Conservation (phyloP, 2,888 invertebrate species). For the Meandrusa payeni region DNA sequence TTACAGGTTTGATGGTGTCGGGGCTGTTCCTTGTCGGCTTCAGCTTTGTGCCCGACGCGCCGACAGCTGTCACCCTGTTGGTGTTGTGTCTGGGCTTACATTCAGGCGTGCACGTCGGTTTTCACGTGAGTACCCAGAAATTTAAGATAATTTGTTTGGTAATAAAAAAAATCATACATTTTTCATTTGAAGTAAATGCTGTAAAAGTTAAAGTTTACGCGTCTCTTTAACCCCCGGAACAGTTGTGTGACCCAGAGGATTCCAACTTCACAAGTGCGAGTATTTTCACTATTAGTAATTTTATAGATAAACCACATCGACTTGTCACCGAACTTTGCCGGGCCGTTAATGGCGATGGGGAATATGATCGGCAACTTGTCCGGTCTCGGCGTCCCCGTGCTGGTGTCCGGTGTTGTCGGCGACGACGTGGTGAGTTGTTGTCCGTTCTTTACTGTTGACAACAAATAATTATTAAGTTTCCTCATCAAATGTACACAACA, state of each 20-base stretch:
- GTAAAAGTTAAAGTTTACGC: too few species aligned
- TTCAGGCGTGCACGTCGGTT: conserved; percentile 82
- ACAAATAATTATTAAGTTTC: too few species aligned
- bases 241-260: too few species aligned
- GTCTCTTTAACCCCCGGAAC: too few species aligned
- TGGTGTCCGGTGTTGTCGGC: conserved; percentile 83
- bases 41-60: conserved; percentile 55
- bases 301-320: conserved; percentile 88
- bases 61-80: conserved; percentile 72
- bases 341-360: conserved; percentile 89
- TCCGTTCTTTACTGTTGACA: too few species aligned
- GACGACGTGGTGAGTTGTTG: conserved; percentile 67
- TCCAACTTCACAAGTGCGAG: too few species aligned
- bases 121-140: conserved; percentile 75
- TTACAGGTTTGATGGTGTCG: conserved; percentile 48
- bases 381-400: conserved; percentile 85
- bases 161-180: too few species aligned
- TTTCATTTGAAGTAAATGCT: too few species aligned
- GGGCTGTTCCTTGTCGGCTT: conserved; percentile 69
- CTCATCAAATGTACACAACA: too few species aligned
- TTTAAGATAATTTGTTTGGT: too few species aligned
- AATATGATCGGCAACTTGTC: conserved; percentile 86
- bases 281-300: too few species aligned
- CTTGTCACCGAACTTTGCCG: conserved; percentile 89
- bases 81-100: conserved; percentile 81